Percentiles rank a stretch among this genome's conserved stretches.
Evolutionary conservation across 2,113 vertebrate genomes (phyloP).

Genomic region (Rhombomys opimus): DNA sequence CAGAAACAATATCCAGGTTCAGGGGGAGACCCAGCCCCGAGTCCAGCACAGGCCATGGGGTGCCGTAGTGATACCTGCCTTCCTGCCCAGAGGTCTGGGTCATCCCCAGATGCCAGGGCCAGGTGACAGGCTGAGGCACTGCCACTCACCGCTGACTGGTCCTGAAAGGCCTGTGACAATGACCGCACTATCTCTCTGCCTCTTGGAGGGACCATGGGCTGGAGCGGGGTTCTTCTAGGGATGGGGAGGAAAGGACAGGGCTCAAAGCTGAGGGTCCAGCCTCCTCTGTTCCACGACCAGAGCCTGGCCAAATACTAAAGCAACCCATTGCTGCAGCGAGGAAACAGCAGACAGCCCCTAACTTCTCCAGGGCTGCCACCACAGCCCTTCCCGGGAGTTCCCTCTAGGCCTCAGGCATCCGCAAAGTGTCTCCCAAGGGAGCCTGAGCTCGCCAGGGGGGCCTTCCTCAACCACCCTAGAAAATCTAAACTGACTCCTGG

Average conservation of each 20-base stretch:
- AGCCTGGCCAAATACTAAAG: constrained; percentile 9
- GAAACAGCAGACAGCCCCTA: constrained; percentile 45
- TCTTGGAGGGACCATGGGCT: neutral
- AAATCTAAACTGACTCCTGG: neutral
- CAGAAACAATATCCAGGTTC: neutral
- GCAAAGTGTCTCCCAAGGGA: neutral
- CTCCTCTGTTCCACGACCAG: neutral
- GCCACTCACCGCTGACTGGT: neutral
- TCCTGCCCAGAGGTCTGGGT: too few species aligned
- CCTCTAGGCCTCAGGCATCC: neutral
- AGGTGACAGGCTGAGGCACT: neutral
- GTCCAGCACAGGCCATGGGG: neutral
- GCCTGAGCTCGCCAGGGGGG: neutral
- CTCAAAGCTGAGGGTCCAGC: constrained; percentile 7
- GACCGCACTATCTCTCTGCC: neutral
- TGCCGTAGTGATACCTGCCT: neutral
- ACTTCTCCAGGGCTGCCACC: constrained; percentile 4
- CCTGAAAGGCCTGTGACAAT: neutral
- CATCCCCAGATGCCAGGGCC: neutral
- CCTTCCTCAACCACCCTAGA: neutral
- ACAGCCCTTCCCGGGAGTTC: neutral
- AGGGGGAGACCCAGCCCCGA: neutral
- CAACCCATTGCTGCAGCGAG: constrained; percentile 51
- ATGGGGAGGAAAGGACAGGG: neutral
- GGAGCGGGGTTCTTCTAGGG: neutral